Evolutionary conservation across 1,140 invertebrate genomes (phyloP), one percentile per base, ranked within the genome.

Genomic region (Chionoecetes opilio): DNA sequence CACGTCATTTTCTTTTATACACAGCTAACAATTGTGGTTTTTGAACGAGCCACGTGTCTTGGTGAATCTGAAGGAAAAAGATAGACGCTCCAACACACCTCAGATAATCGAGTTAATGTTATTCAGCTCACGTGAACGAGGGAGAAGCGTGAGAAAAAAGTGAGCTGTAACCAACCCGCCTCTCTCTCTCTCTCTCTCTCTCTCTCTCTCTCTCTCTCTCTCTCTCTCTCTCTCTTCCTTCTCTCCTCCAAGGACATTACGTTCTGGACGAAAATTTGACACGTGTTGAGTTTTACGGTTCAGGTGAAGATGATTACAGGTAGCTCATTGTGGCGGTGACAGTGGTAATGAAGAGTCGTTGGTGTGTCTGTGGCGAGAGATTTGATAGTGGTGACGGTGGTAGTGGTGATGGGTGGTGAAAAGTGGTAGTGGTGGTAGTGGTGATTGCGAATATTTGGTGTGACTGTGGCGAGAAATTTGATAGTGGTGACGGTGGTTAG

Each of bases 111-210:
- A 75, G 63, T 75, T n/a, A 26, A 21, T n/a, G n/a, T 75, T 26
- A 75, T 26, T 75, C 21, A 75, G 21, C 31, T 91, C 89, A 75
- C 38, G 75, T 2, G 2, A 75, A 14, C 34, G 17, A n/a, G 5
- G 89, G 35, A 38, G 14, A 63, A 75, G 46, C 46, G 89, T 91
- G 89, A 91, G 89, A 91, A 91, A n/a, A 53, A 2, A 75, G 11
- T 75, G 31, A 75, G 46, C n/a, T 26, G 32, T 46, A 35, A 34
- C 87, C 87, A 31, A 38, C 89, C 89, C 63, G 26, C 63, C 63
- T 75, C 26, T 5, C 26, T 75, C 63, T 75, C 63, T 26, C 63
- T 14, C 14, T 46, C 41, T 14, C 41, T 14, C 14, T 14, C 41
- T 46, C 41, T 46, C 5, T 46, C 41, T 14, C 14, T 14, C 41